Percentiles rank a stretch among this genome's conserved stretches.
Evolutionary conservation across 2,888 invertebrate genomes (phyloP).

Genomic region (Dasypolia templi): DNA sequence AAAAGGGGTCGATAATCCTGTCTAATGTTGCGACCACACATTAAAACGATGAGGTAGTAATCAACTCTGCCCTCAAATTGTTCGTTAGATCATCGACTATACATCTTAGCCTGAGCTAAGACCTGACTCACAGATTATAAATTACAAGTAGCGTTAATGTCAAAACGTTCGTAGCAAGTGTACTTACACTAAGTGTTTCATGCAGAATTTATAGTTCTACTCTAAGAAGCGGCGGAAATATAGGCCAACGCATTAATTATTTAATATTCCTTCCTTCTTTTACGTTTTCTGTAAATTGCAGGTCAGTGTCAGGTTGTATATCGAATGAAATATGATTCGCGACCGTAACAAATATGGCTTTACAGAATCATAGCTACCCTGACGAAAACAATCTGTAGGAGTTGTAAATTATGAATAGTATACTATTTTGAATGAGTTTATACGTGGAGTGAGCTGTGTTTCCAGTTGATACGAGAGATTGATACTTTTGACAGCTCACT

Average conservation of each 20-base stretch:
- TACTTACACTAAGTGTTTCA: conserved; percentile 20
- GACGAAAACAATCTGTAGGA: too few relatives aligned
- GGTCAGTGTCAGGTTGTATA: too few relatives aligned
- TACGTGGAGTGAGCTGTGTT: too few relatives aligned
- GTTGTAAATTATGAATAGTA: too few relatives aligned
- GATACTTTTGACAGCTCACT: too few relatives aligned
- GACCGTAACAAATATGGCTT: too few relatives aligned
- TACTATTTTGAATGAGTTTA: too few relatives aligned
- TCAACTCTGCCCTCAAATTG: conserved; percentile 11
- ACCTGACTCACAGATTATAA: conserved; percentile 53
- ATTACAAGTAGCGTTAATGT: conserved; percentile 49
- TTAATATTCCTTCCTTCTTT: too few relatives aligned
- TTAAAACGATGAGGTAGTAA: not conserved
- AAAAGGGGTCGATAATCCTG: not conserved
- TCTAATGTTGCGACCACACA: not conserved
- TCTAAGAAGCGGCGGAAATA: conserved; percentile 22
- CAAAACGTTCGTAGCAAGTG: conserved; percentile 53
- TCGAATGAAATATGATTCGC: too few relatives aligned
- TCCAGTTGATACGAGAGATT: too few relatives aligned
- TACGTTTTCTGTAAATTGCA: too few relatives aligned
- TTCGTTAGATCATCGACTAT: conserved; percentile 52
- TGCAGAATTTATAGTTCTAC: conserved; percentile 39
- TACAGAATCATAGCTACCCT: too few relatives aligned
- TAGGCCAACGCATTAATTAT: not conserved
- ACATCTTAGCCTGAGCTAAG: conserved; percentile 45